A percentile compares a stretch with the other conserved stretches of the same genome.
phyloP scores from a whole-genome alignment of 35 echinoderm and acorn worm species.

The Heliocidaris erythrogramma region DNA sequence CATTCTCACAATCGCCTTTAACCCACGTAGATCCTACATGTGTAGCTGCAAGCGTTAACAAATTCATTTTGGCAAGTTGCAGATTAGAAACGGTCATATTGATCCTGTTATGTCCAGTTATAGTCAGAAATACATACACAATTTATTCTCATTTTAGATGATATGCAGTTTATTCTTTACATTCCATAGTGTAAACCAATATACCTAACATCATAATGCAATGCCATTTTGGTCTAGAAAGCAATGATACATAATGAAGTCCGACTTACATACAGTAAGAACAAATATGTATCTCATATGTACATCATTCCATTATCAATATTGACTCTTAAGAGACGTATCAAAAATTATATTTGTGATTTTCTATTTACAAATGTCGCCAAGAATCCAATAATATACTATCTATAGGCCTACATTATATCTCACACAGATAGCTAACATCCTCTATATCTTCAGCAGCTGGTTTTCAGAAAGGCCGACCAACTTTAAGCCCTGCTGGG shows the following conservation, averaged over 20 bases:
- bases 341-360: not conserved
- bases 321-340: not conserved
- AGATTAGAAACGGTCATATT: too few relatives aligned
- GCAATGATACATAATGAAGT: not conserved
- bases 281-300: not conserved
- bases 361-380: not conserved
- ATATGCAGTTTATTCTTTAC: not conserved
- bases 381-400: not conserved
- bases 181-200: not conserved
- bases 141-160: not conserved
- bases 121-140: too few relatives aligned
- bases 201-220: not conserved
- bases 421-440: not conserved
- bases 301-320: not conserved
- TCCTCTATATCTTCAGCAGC: not conserved
- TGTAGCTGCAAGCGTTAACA: too few relatives aligned
- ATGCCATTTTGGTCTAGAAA: not conserved
- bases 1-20: too few relatives aligned
- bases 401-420: not conserved
- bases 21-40: too few relatives aligned
- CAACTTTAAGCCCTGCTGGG: too few relatives aligned
- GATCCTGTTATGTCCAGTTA: too few relatives aligned
- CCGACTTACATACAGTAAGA: not conserved
- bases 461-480: not conserved
- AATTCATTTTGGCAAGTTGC: too few relatives aligned